Percentiles rank a stretch among this genome's conserved stretches.
These are phyloP conservation scores for Umimayanthus chanpuru DNA, from an alignment of 92 coral and sea anemone genomes.

Conservation along the genomic window DNA sequence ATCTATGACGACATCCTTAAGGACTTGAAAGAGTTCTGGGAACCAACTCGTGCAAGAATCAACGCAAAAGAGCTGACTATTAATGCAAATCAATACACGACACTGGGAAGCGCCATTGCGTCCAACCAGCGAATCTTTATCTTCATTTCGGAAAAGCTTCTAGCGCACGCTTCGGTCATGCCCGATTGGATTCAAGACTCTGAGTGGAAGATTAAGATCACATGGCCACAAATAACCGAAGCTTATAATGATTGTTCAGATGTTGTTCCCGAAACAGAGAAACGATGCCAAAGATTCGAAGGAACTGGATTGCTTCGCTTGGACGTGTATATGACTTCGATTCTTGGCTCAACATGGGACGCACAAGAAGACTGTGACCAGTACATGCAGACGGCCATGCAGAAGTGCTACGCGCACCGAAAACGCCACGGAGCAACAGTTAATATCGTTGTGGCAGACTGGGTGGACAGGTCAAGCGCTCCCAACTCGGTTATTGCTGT, in stretches of 20 bases:
- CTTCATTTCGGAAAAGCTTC: constrained; percentile 48
- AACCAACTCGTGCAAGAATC: constrained; percentile 38
- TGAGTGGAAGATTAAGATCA: constrained; percentile 45
- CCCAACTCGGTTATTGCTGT: constrained; percentile 42
- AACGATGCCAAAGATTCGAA: constrained; percentile 23
- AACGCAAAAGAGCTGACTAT: constrained; percentile 31
- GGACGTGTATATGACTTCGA: constrained; percentile 31
- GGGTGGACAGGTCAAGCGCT: constrained; percentile 43
- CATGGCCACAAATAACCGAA: constrained; percentile 48
- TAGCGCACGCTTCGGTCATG: neutral
- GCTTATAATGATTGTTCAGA: constrained; percentile 41
- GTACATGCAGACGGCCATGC: constrained; percentile 27
- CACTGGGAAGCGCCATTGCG: constrained; percentile 51
- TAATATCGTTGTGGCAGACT: constrained; percentile 63
- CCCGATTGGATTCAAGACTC: constrained; percentile 52
- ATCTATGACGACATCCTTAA: constrained; percentile 50
- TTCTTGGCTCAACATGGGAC: constrained; percentile 7
- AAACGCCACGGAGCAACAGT: constrained; percentile 42
- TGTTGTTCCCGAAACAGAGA: constrained; percentile 37
- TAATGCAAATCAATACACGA: constrained; percentile 49
- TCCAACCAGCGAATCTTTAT: constrained; percentile 60
- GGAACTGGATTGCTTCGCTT: constrained; percentile 19
- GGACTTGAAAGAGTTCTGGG: constrained; percentile 52
- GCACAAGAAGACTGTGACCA: constrained; percentile 17
- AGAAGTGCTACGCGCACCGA: constrained; percentile 46